These are phyloP conservation scores for Sepiola atlantica DNA, from an alignment of 2,888 invertebrate genomes.

Conservation along the genomic window DNA sequence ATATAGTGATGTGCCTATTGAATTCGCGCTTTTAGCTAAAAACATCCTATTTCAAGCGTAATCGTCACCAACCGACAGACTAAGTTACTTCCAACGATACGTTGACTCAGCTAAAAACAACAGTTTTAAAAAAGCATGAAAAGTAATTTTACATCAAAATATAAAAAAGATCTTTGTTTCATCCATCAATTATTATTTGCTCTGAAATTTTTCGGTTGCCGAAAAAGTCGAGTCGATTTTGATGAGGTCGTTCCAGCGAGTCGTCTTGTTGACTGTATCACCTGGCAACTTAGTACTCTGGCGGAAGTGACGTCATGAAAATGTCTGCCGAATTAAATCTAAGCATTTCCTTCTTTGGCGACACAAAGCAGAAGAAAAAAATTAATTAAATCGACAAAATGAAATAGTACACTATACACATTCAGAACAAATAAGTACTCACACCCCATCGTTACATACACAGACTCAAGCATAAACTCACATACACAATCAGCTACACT, in stretches of 20 bases:
- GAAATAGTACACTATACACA: neutral
- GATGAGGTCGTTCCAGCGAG: neutral
- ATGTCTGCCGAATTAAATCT: neutral
- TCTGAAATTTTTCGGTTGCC: neutral
- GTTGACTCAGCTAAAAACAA: no score
- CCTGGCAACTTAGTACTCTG: neutral
- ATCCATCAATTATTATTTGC: neutral
- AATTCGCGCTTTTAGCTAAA: no score
- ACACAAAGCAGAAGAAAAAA: neutral
- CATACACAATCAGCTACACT: no score
- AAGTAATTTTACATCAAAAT: no score
- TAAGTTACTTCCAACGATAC: no score
- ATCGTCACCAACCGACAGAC: no score
- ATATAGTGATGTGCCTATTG: no score
- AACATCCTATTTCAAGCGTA: no score
- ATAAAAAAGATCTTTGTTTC: neutral
- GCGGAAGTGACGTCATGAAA: neutral
- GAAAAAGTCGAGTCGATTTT: neutral
- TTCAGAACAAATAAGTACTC: no score
- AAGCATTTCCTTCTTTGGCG: neutral
- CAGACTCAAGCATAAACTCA: no score
- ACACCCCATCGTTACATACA: no score
- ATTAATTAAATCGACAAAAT: neutral
- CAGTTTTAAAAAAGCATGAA: no score
- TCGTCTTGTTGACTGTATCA: neutral